phyloP scores from a whole-genome alignment of 2,113 vertebrate species.

The Clupea harengus region DNA sequence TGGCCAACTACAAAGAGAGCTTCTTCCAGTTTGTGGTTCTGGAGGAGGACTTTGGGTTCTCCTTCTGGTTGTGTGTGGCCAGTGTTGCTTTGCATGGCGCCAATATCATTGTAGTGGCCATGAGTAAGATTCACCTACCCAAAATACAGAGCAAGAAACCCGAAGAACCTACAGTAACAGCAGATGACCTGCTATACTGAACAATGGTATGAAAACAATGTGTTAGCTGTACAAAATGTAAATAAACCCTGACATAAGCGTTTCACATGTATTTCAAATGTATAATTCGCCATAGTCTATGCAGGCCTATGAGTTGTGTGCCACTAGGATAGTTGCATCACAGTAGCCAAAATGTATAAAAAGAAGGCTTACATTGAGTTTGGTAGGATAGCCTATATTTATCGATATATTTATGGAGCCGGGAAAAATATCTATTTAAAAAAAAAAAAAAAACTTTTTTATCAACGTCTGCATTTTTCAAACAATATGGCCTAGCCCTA shows the following conservation, averaged over 20 bases:
- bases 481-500: no score
- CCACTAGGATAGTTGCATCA: not conserved
- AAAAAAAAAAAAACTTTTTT: no score
- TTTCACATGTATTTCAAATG: not conserved
- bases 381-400: no score
- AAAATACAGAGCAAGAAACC: constrained; percentile 84
- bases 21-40: constrained; percentile 81
- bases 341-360: no score
- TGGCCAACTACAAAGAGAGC: constrained; percentile 88
- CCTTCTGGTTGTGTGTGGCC: constrained; percentile 90
- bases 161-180: constrained; percentile 83
- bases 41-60: constrained; percentile 82
- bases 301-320: not conserved
- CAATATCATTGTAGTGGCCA: constrained; percentile 81
- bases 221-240: not conserved
- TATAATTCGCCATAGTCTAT: not conserved
- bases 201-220: not conserved
- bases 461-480: not conserved
- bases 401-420: no score
- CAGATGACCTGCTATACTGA: constrained; percentile 82
- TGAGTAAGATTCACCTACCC: constrained; percentile 85
- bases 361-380: no score
- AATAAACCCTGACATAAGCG: not conserved
- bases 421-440: no score
- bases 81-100: constrained; percentile 78